Percentiles rank a stretch among this genome's conserved stretches.
Conservation (phyloP, 2,797 vertebrate species). For the Simalia tracyae region DNA sequence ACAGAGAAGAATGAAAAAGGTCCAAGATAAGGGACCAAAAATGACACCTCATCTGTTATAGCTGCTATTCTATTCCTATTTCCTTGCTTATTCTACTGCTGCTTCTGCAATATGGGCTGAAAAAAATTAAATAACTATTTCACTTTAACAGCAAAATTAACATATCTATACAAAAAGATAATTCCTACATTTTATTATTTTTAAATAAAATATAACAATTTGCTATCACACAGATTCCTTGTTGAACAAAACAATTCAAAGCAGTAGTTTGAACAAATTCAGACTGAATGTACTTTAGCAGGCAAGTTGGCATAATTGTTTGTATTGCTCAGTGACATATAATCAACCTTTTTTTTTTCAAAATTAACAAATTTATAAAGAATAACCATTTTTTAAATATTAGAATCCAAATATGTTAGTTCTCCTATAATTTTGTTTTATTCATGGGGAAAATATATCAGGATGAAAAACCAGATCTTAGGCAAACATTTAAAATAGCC, state of each 20-base stretch:
- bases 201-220: not conserved
- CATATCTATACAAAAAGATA: not conserved
- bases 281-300: not conserved
- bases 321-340: slow-evolving; percentile 16
- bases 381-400: not conserved
- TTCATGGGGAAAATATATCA: not conserved
- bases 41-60: not conserved
- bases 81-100: not conserved
- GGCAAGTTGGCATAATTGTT: not conserved
- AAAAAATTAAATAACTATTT: not conserved
- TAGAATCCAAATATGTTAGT: not conserved
- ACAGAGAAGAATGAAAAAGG: not conserved
- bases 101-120: not conserved
- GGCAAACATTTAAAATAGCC: not conserved
- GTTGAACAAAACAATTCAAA: not conserved
- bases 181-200: not conserved
- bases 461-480: not conserved
- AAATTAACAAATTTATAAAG: not conserved
- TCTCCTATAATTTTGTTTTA: not conserved
- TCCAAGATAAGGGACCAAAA: not conserved
- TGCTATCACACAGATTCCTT: not conserved
- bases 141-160: not conserved
- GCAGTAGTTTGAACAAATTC: not conserved
- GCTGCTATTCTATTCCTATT: not conserved
- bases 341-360: not conserved